Evolutionary conservation across 2,888 invertebrate genomes (phyloP), one percentile per base, ranked within the genome.

Genomic region (Antheraea yamamai): DNA sequence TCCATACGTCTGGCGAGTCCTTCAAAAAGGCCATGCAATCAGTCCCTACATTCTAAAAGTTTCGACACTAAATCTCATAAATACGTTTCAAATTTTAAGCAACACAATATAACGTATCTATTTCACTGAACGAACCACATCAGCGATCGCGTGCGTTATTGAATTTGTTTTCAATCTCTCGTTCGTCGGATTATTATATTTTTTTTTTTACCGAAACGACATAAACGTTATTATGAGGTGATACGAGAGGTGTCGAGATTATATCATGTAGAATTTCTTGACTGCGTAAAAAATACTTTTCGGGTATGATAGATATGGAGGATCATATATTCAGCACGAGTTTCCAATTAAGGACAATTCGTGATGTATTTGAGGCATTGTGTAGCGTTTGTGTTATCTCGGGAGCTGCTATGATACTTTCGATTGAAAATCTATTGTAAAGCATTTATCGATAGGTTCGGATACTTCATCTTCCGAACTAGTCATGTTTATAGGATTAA

Each of bases 111-210:
- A 66, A 18, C 30, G 8, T 70, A n/a, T n/a, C 61, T 61, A 75
- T 61, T 20, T 47, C 71, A 26, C 71, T 72, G 70, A 76, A 39
- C 51, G 66, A 73, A 66, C 23, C 73, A 66, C 72, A 70, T 75
- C 76, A 78, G 76, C 78, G 79, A 81, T 81, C 82, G 76, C 77
- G 75, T 78, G 75, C 77, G 79, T 82, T 83, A 85, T 85, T 82
- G 79, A 82, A 81, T 86, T 85, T 79, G 75, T 81, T 82, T 85
- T 82, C 85, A 84, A 85, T 86, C 85, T 84, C 84, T 79, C 78
- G 79, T 81, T 83, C 77, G 78, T 76, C 75, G 76, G 78, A 81
- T 83, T 81, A 81, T 82, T 81, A 83, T 84, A 81, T 78, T 77
- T 79, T 77, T 78, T 80, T 79, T 76, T 30, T 55, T 73, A 14